Evolutionary conservation across 2,888 invertebrate species (phyloP).

Genomic region (Parnassius mnemosyne): DNA sequence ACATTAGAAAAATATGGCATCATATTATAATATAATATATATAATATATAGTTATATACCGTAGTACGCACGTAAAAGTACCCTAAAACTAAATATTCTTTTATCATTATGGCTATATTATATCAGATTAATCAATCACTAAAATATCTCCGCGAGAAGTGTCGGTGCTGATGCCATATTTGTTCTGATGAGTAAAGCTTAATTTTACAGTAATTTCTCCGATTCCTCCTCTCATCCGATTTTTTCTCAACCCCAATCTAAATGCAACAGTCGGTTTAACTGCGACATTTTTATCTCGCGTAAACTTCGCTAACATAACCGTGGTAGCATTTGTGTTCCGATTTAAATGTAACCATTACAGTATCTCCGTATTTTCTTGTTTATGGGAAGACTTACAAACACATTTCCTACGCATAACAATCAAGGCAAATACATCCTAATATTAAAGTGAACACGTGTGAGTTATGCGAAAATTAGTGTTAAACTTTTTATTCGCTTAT

Average conservation of each 20-base stretch:
- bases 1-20: slow-evolving; percentile 40
- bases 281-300: slow-evolving; percentile 26
- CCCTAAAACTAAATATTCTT: slow-evolving; percentile 37
- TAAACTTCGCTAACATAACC: slow-evolving; percentile 46
- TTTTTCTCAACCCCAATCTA: slow-evolving; percentile 58
- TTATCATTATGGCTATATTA: slow-evolving; percentile 37
- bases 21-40: slow-evolving; percentile 24
- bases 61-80: slow-evolving; percentile 37
- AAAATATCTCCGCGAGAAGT: slow-evolving; percentile 27
- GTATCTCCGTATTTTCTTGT: slow-evolving; percentile 27
- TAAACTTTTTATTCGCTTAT: not conserved
- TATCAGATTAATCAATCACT: slow-evolving; percentile 23
- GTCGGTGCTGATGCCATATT: slow-evolving; percentile 30
- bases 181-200: slow-evolving; percentile 58
- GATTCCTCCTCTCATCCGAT: slow-evolving; percentile 6
- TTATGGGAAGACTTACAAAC: slow-evolving; percentile 27
- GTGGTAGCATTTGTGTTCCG: slow-evolving; percentile 57
- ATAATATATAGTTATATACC: slow-evolving; percentile 20
- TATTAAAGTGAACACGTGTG: slow-evolving; percentile 26
- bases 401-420: slow-evolving; percentile 20
- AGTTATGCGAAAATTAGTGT: slow-evolving; percentile 14
- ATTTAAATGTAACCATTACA: slow-evolving; percentile 17
- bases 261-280: slow-evolving; percentile 70
- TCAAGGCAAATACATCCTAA: slow-evolving; percentile 25
- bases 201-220: slow-evolving; percentile 47